Evolutionary conservation across 2,888 invertebrate species (phyloP), one percentile per base, ranked within the genome.

Genomic region (Parapristionchus giblindavisi): DNA sequence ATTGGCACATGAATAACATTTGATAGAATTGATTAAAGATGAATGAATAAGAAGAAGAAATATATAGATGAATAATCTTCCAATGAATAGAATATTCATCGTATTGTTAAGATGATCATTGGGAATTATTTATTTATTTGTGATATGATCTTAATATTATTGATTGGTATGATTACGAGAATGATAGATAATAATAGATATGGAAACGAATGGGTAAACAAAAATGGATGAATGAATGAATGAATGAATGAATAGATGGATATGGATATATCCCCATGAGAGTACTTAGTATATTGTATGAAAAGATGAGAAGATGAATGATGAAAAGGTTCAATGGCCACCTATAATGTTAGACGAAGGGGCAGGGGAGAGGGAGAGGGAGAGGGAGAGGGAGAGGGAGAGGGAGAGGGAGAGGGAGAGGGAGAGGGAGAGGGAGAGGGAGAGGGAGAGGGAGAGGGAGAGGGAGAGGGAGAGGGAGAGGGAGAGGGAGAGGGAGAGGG

Each of bases 1-100:
- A 78, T 85, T 85, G 58, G 85, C 85, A 66, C 85, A 85, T 17
- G 84, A 82, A 75, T 84, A 85, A 71, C 85, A 85, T 51, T 80
- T 80, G 76, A 85, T 68, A 27, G 51, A 51, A 52, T 52, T 52
- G 24, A 68, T 52, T 14, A 68, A n/a, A 14, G 52, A 27, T 34
- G 34, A 21, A 1, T 43, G 36, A 29, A 51, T 27, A 52, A 60
- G 34, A 32, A 73, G 73, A 36, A 48, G 36, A 61, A 51, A 34
- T 1, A 32, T 3, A 2, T 24, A 17, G 29, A 54, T 24, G 11
- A 68, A 8, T 24, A 29, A 43, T 6, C n/a, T 4, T 11, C 32
- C n/a, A 27, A 27, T 21, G 51, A 66, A 66, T 8, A 40, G 36
- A 32, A 17, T 52, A 32, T 51, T 51, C 14, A 51, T 17, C 14